These are phyloP conservation scores for Callocephalon fimbriatum DNA, from an alignment of 2,113 vertebrate genomes.

Conservation along the genomic window DNA sequence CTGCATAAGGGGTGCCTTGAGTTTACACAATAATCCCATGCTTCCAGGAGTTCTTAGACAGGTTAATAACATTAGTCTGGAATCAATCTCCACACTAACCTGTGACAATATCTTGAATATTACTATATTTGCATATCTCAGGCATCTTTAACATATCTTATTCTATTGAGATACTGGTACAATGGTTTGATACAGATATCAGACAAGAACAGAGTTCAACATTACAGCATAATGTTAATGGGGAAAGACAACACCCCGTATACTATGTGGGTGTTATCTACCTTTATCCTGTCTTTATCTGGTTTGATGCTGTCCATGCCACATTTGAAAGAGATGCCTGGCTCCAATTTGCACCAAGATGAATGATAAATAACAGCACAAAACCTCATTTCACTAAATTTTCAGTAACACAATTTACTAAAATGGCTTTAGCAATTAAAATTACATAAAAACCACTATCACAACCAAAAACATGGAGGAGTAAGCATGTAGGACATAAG, in stretches of 20 bases:
- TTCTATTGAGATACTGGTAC: background rate
- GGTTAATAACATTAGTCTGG: background rate
- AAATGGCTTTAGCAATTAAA: background rate
- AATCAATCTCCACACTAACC: background rate
- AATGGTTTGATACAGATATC: no score
- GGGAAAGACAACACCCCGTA: background rate
- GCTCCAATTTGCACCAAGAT: background rate
- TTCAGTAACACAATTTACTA: background rate
- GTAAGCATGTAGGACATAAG: conserved; percentile 2
- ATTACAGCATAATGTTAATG: background rate
- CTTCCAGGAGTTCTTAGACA: background rate
- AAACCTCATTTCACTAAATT: background rate
- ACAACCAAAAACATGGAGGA: background rate
- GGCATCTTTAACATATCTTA: background rate
- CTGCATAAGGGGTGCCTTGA: background rate
- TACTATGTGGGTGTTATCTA: accelerated
- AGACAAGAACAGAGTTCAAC: background rate
- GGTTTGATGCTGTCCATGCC: background rate
- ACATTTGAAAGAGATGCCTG: background rate
- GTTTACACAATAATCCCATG: background rate
- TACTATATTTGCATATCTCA: background rate
- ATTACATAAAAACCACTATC: background rate
- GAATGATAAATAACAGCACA: background rate
- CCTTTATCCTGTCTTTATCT: background rate
- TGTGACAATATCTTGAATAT: background rate